phyloP scores from a whole-genome alignment of 1,140 invertebrate species.

The Microplitis demolitor region DNA sequence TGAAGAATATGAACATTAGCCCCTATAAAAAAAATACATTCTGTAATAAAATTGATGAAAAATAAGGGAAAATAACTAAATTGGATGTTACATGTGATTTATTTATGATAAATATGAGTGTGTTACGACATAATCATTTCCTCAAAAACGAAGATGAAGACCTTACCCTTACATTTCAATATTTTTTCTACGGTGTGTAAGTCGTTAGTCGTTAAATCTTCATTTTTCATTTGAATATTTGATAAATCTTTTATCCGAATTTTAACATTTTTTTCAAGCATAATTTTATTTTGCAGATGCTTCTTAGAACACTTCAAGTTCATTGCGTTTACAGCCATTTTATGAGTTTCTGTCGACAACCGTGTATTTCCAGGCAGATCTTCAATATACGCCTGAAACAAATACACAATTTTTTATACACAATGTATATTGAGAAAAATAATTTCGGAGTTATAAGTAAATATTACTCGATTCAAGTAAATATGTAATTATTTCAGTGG shows the following conservation, averaged over 20 bases:
- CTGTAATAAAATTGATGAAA: too few species aligned
- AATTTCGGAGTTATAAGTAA: too few species aligned
- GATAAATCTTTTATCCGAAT: neutral
- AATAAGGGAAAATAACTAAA: too few species aligned
- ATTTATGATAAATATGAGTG: too few species aligned
- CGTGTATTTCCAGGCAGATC: neutral
- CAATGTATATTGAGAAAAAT: too few species aligned
- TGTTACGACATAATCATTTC: too few species aligned
- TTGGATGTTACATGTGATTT: too few species aligned
- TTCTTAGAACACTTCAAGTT: neutral
- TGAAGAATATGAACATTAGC: slow-evolving; percentile 3
- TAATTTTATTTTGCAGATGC: neutral
- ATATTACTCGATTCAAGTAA: too few species aligned
- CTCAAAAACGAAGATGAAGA: too few species aligned
- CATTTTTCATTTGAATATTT: neutral
- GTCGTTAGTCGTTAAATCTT: neutral
- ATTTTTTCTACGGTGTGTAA: neutral
- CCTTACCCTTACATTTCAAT: neutral
- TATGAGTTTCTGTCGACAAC: neutral
- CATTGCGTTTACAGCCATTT: neutral
- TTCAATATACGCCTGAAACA: neutral
- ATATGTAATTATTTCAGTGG: too few species aligned
- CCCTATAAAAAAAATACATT: neutral
- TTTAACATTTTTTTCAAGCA: neutral
- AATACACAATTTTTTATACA: too few species aligned